Base-by-base conservation (phyloP, 1,140 invertebrate species). In the Cydia pomonella region DNA sequence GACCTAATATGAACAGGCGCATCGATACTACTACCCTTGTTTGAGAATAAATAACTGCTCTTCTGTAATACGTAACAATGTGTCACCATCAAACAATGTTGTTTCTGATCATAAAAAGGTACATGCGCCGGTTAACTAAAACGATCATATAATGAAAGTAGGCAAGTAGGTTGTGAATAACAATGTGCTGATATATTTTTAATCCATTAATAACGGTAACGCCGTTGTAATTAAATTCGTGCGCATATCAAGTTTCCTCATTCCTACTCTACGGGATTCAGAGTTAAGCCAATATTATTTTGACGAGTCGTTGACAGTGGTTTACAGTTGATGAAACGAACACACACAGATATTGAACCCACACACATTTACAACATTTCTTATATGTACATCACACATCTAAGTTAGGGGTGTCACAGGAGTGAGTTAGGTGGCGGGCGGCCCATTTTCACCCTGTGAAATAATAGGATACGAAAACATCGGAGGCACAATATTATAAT, bases 401-500 rank as follows among this genome's bases (percentile, higher is more conserved):
- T 72, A 79, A 77, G 76, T 78, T 66, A 77, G 53, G 77, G 79
- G 77, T 81, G 79, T 84, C 79, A 81, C 73, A 80, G 63, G 84
- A 83, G 75, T 87, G 83, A 82, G 87, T 88, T 86, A 85, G 88
- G 87, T 82, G 90, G 91, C 87, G 93, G 93, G 93, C 91, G 92
- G 89, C 87, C 88, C 84, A 92, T 91, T 93, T 91, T 92, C 91
- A 93, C 91, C 88, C 90, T 79, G 89, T 86, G 88, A 91, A 91
- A 93, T 93, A 93, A 93, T 93, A 92, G 89, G 91, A 93, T 93
- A 92, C 82, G 90, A 93, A 93, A 93, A 93, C 88, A 93, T 92
- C 87, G 87, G 84, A 91, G 86, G 83, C 87, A 89, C 87, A 91
- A 91, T 88, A 92, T 44, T 44, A 44, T 92, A 92, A 92, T 92